Percentiles rank a stretch among this genome's conserved stretches.
Evolutionary conservation across 1,140 invertebrate species (phyloP).

Genomic region (Pantala flavescens): DNA sequence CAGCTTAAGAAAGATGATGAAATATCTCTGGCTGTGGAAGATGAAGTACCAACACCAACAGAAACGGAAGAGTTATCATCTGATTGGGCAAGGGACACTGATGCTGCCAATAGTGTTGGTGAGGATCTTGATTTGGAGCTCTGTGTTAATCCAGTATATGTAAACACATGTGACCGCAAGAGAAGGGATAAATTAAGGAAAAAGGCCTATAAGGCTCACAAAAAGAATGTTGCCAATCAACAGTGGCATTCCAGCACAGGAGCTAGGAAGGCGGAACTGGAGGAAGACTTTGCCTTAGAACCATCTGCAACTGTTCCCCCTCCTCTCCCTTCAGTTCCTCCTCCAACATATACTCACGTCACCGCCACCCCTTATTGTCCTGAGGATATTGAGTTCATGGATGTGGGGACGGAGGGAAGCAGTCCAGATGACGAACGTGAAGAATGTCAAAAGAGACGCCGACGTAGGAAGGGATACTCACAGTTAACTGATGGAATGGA

Average conservation of each 20-base stretch:
- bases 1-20: neutral
- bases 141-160: constrained; percentile 43
- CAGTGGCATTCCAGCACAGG: constrained; percentile 27
- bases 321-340: neutral
- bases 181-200: neutral
- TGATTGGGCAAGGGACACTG: constrained; percentile 70
- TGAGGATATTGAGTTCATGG: constrained; percentile 29
- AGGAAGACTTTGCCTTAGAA: neutral
- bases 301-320: neutral
- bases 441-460: constrained; percentile 14
- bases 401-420: constrained; percentile 23
- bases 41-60: constrained; percentile 34
- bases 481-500: constrained; percentile 20
- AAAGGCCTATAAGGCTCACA: constrained; percentile 20
- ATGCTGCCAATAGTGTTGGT: constrained; percentile 41
- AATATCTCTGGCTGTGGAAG: neutral
- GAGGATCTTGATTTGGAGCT: constrained; percentile 60
- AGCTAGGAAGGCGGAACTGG: constrained; percentile 25
- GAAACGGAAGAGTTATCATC: constrained; percentile 74
- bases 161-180: constrained; percentile 36
- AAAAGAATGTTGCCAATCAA: constrained; percentile 27
- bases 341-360: neutral
- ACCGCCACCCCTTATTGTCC: constrained; percentile 21
- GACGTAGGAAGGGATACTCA: constrained; percentile 17
- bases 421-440: constrained; percentile 29